Evolutionary conservation across 2,888 invertebrate species (phyloP), one percentile per base, ranked within the genome.

Genomic region (Machimus rusticus): DNA sequence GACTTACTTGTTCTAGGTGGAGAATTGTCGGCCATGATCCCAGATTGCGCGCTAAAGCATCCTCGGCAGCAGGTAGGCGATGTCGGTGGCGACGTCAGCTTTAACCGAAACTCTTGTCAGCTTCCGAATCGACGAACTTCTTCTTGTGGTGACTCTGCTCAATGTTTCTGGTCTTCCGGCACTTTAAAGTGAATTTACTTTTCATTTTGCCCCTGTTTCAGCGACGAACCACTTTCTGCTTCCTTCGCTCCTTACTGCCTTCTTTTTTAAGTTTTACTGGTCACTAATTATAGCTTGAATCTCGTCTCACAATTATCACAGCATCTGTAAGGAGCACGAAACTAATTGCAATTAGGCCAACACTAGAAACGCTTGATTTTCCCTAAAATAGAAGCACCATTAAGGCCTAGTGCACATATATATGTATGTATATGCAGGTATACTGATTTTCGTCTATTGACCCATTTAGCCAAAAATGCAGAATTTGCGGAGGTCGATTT

Each of bases 1-100:
- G 19, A 57, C 55, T 66, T 82, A 66, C 66, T 82, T 57, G 82
- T 66, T 82, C 82, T 57, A 57, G 82, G 82, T 51, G 82, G 82
- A 57, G 82, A 82, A 51, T 51, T 82, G 66, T 82, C 82, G 19
- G 82, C 82, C 82, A 82, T 82, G 34, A 57, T 66, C 23, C 19
- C 66, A 31, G 82, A 37, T 31, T 55, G 37, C 12, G 82, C 55
- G 57, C 82, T 82, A 82, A 82, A 82, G 57, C 82, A 82, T 82
- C 66, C 66, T 82, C 66, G 55, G 66, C 82, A 82, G 37, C 82
- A 82, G 57, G 57, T 16, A 66, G 82, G 82, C 34, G 82, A 51
- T 57, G 82, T 28, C 46, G 46, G 57, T 12, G 82, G 82, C 37
- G 82, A 82, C 55, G 82, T 37, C 82, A 82, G 82, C 16, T 78